Evolutionary conservation across 2,888 invertebrate species (phyloP).

Genomic region (Pheosia tremula): DNA sequence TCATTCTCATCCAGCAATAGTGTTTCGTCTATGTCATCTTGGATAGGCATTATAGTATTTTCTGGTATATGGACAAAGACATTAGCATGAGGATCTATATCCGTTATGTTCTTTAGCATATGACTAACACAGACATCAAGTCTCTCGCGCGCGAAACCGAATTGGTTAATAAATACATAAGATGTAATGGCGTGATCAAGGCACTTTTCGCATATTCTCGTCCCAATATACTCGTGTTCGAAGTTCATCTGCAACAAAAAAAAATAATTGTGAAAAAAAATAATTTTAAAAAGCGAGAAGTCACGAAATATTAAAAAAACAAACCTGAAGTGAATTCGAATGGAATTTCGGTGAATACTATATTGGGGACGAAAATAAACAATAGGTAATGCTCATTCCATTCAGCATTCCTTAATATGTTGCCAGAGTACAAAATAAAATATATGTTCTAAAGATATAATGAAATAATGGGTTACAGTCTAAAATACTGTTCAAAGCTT

Average conservation of each 20-base stretch:
- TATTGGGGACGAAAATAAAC: background rate
- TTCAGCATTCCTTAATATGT: background rate
- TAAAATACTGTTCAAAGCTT: no score
- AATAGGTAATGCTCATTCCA: background rate
- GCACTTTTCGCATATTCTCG: constrained; percentile 74
- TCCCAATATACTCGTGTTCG: constrained; percentile 58
- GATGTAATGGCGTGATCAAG: constrained; percentile 63
- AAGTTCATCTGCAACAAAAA: constrained; percentile 73
- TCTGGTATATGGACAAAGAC: constrained; percentile 68
- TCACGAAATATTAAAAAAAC: background rate
- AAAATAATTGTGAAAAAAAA: background rate
- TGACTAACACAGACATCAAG: constrained; percentile 59
- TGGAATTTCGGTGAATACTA: background rate
- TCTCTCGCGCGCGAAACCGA: constrained; percentile 58
- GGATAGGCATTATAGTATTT: constrained; percentile 56
- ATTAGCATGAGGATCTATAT: constrained; percentile 47
- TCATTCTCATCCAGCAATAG: constrained; percentile 42
- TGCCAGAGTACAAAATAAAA: background rate
- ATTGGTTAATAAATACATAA: constrained; percentile 64
- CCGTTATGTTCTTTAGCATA: constrained; percentile 57
- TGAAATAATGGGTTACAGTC: no score
- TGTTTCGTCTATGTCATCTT: constrained; percentile 46
- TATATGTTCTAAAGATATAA: no score
- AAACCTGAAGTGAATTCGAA: background rate
- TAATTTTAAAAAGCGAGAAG: background rate